phyloP scores from a whole-genome alignment of 2,113 vertebrate species.

The Choloepus hoffmanni region DNA sequence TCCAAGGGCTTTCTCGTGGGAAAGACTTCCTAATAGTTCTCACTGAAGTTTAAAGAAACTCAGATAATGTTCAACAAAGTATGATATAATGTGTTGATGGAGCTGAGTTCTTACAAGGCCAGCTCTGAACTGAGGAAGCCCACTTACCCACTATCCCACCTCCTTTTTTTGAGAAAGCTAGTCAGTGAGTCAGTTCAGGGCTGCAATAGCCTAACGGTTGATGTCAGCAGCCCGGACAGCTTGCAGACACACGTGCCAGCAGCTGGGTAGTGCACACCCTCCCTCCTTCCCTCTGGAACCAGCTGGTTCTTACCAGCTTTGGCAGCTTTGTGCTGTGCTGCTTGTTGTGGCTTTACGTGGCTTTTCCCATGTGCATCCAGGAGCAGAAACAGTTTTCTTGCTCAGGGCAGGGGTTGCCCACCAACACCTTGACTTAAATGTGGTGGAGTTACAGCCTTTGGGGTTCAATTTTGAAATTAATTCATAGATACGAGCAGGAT shows the following conservation, averaged over 20 bases:
- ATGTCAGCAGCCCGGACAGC: conserved; percentile 59
- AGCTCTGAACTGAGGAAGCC: neutral
- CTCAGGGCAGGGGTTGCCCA: neutral
- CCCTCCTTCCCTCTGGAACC: neutral
- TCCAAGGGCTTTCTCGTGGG: neutral
- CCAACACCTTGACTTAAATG: neutral
- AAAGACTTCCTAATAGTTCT: neutral
- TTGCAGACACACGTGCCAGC: conserved; percentile 34
- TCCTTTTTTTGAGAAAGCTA: conserved; percentile 56
- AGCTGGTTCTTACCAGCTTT: conserved; percentile 70
- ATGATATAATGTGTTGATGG: neutral
- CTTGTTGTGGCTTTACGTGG: neutral
- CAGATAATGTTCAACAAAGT: neutral
- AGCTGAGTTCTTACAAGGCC: neutral
- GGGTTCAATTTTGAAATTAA: neutral
- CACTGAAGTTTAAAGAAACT: neutral
- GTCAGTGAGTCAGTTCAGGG: conserved; percentile 65
- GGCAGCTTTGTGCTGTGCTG: neutral
- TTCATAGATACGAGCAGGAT: conserved; percentile 19
- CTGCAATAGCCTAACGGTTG: neutral
- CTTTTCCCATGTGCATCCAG: neutral
- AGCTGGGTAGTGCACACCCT: neutral
- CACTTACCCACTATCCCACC: neutral
- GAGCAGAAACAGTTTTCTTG: neutral
- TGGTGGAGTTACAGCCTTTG: neutral